Conservation (phyloP, 37 sponge, comb jelly and placozoan genomes). For the Diacarnus erythraeanus region DNA sequence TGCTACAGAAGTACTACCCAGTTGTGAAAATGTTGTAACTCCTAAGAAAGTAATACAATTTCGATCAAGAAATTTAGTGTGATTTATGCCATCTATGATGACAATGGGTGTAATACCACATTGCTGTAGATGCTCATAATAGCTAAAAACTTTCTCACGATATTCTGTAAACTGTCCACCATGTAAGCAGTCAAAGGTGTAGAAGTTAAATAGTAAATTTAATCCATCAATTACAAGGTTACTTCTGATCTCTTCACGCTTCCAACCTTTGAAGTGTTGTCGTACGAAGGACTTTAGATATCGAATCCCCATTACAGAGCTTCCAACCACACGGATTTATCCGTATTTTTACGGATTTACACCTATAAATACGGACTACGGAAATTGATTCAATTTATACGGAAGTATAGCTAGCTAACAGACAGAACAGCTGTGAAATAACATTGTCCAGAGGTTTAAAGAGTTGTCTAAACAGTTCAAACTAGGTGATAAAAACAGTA, state of each 20-base stretch:
- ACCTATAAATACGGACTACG: too few species aligned
- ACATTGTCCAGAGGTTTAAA: too few species aligned
- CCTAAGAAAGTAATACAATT: neutral
- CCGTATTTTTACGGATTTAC: too few species aligned
- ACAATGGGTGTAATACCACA: neutral
- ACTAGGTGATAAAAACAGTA: too few species aligned
- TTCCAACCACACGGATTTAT: too few species aligned
- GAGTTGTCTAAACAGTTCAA: too few species aligned
- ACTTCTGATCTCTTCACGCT: neutral
- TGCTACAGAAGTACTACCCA: too few species aligned
- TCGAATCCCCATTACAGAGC: conserved; percentile 5
- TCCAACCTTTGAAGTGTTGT: neutral
- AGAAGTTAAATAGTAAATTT: neutral
- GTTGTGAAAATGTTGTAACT: neutral
- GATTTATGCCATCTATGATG: conserved; percentile 66
- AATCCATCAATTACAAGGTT: neutral
- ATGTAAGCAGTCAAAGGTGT: neutral
- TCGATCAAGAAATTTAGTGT: conserved; percentile 1
- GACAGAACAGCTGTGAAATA: too few species aligned
- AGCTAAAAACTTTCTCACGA: neutral
- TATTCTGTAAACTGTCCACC: neutral
- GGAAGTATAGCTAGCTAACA: too few species aligned
- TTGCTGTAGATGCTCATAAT: neutral
- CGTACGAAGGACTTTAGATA: neutral
- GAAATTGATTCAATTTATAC: too few species aligned